These are phyloP conservation scores for Leontocebus nigricollis DNA, from an alignment of 2,797 vertebrate genomes.

Conservation along the genomic window DNA sequence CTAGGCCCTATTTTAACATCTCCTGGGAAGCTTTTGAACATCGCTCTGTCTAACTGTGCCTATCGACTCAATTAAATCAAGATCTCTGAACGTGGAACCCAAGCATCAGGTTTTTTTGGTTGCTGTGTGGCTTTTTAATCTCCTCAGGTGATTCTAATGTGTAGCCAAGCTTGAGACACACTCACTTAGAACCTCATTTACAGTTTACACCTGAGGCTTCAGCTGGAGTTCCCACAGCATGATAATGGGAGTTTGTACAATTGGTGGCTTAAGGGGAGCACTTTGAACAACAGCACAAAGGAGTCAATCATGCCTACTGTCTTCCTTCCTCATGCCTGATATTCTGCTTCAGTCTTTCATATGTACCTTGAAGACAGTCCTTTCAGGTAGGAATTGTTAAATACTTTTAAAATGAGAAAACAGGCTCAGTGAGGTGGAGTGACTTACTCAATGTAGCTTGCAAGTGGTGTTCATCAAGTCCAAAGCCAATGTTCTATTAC, in stretches of 20 bases:
- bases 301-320: background rate
- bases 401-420: constrained; percentile 28
- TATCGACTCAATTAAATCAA: background rate
- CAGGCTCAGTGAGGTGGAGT: background rate
- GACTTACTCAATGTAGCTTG: background rate
- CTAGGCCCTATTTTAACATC: background rate
- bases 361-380: background rate
- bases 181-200: background rate
- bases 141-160: background rate
- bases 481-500: background rate
- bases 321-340: too few species aligned
- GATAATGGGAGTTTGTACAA: background rate
- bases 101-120: background rate
- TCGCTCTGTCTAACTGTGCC: background rate
- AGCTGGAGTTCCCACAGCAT: rapidly evolving
- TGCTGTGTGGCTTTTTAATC: background rate
- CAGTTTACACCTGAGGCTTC: background rate
- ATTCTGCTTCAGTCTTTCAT: background rate
- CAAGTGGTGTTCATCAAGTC: background rate
- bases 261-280: background rate
- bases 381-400: constrained; percentile 3
- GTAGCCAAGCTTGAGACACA: background rate
- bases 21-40: constrained; percentile 29
- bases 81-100: background rate
- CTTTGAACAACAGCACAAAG: background rate